phyloP scores from a whole-genome alignment of 1,140 invertebrate species.

The Zaprionus camerounensis region DNA sequence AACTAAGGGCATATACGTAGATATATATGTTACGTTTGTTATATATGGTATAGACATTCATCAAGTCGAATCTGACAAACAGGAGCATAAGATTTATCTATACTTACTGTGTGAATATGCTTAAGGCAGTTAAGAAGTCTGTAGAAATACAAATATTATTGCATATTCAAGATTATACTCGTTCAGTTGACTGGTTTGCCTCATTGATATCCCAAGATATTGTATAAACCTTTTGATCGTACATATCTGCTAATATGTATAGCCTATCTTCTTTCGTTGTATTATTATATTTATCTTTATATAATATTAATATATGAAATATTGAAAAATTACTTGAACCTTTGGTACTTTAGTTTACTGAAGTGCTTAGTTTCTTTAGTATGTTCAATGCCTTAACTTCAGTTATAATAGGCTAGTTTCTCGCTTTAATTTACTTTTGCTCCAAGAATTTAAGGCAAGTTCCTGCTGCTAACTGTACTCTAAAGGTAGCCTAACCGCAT shows the following conservation, averaged over 20 bases:
- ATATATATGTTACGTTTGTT: neutral
- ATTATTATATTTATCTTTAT: too few species aligned
- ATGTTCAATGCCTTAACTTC: neutral
- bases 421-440: neutral
- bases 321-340: too few species aligned
- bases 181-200: too few species aligned
- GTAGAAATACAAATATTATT: too few species aligned
- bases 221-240: too few species aligned
- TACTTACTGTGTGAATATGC: neutral
- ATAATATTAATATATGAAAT: too few species aligned
- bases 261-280: too few species aligned
- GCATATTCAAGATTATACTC: too few species aligned
- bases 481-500: neutral
- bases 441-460: neutral
- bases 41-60: neutral
- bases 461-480: neutral
- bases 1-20: neutral
- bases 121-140: too few species aligned
- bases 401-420: neutral
- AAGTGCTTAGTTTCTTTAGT: neutral
- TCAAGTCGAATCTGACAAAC: neutral
- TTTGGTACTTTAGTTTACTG: too few species aligned
- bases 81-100: neutral
- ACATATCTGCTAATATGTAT: too few species aligned
- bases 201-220: too few species aligned